Evolutionary conservation across 2,797 vertebrate species (phyloP).

Genomic region (Gambelia wislizenii): DNA sequence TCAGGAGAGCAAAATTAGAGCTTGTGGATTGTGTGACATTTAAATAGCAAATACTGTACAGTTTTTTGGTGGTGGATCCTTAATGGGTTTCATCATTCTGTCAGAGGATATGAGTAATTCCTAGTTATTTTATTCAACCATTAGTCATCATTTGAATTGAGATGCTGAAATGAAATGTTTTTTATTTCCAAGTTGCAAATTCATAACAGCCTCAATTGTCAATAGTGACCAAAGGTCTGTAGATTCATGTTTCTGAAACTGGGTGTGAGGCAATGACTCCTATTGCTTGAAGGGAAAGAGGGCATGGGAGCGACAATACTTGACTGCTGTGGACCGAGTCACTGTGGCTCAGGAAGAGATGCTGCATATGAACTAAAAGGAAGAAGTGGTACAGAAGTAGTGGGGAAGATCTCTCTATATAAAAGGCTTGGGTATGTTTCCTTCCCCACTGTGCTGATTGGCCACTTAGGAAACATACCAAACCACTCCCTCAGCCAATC

Average conservation of each 20-base stretch:
- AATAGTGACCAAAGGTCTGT: background rate
- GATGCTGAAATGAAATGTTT: background rate
- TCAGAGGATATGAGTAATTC: constrained; percentile 30
- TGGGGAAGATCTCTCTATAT: background rate
- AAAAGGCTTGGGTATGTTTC: no score
- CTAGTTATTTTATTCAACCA: constrained; percentile 12
- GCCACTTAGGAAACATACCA: no score
- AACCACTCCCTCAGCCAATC: no score
- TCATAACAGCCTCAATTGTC: background rate
- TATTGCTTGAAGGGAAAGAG: background rate
- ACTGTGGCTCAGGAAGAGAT: background rate
- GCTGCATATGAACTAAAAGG: background rate
- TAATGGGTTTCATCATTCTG: background rate
- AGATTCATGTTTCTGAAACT: background rate
- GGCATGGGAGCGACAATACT: background rate
- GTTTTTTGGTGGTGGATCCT: constrained; percentile 12
- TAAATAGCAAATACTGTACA: constrained; percentile 21
- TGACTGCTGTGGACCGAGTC: background rate
- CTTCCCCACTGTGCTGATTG: no score
- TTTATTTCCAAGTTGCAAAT: background rate
- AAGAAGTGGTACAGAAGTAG: background rate
- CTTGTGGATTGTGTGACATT: background rate
- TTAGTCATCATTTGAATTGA: background rate
- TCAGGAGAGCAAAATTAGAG: constrained; percentile 23
- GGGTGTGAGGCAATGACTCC: background rate